Percentiles rank a stretch among this genome's conserved stretches.
These are phyloP conservation scores for Oxyruncus cristatus DNA, from an alignment of 2,113 vertebrate genomes.

Conservation along the genomic window DNA sequence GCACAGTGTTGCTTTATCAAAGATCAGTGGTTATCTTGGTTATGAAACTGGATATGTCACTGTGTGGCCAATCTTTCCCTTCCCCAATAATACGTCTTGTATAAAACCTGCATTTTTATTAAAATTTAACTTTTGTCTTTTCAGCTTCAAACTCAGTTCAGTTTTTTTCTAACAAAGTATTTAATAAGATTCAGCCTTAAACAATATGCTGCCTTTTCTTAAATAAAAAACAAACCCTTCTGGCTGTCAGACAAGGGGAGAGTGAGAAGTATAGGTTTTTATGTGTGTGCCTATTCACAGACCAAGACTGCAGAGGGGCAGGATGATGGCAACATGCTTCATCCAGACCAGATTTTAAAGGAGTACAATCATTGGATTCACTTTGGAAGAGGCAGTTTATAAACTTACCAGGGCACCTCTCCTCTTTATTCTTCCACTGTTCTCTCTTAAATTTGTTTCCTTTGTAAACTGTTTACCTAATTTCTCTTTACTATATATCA, in stretches of 20 bases:
- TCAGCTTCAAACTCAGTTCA: background rate
- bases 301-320: background rate
- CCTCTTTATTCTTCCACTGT: background rate
- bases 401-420: background rate
- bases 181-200: slow-evolving; percentile 6
- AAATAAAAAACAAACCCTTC: background rate
- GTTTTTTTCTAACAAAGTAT: background rate
- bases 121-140: background rate
- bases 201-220: background rate
- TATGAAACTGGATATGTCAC: background rate
- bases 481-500: background rate
- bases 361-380: background rate
- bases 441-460: background rate
- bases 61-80: background rate
- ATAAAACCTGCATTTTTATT: background rate
- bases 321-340: background rate
- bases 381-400: background rate
- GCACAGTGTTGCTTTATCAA: background rate
- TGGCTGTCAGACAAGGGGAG: background rate
- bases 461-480: background rate
- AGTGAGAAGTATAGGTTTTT: background rate
- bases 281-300: background rate
- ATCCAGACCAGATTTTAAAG: background rate
- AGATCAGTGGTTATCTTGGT: background rate
- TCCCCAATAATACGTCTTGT: background rate